Evolutionary conservation across 2,113 vertebrate genomes (phyloP), one percentile per base, ranked within the genome.

Genomic region (Myotis lucifugus): DNA sequence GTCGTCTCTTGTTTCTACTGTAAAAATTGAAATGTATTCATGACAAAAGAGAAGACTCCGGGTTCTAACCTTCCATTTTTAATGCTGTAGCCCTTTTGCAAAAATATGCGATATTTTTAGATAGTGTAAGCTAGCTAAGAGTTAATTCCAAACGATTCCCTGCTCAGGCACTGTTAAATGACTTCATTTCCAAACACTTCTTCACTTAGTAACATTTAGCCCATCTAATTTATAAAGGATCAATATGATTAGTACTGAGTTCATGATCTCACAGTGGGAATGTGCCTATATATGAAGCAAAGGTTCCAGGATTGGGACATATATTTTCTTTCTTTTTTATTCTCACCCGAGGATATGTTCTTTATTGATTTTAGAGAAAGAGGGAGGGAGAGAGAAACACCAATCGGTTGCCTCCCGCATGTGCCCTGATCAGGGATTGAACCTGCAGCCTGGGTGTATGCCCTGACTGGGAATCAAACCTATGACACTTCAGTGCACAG

Each of bases 21-120:
- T 69, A 78, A 95, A 93, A 96, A 88, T 66, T 67, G 79, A 90
- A 79, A 78, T 34, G 17, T 74, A 74, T 72, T 87, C 48, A 34
- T 85, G 74, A 82, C 25, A 85, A 93, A 74, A 77, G 34, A 87
- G 74, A 73, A 93, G 25, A 90, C 19, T 54, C n/a, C 69, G 52
- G 64, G 17, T 54, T 82, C n/a, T 87, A 67, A 87, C 15, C 61
- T 95, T 90, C 95, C 12, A 59, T 81, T 91, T 93, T 87, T 88
- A 90, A 54, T 50, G 59, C 52, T 77, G 13, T 89, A 74, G 64
- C 74, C 56, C 78, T 85, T 94, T 92, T 96, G 32, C 52, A 83
- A 86, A 95, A 79, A 50, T 76, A 46, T 21, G 61, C 70, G 5
- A 17, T 67, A 6, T 73, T 48, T 79, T 79, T 73, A 83, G 21